phyloP scores from a whole-genome alignment of 2,888 invertebrate genomes.

The Apodemia duryi region DNA sequence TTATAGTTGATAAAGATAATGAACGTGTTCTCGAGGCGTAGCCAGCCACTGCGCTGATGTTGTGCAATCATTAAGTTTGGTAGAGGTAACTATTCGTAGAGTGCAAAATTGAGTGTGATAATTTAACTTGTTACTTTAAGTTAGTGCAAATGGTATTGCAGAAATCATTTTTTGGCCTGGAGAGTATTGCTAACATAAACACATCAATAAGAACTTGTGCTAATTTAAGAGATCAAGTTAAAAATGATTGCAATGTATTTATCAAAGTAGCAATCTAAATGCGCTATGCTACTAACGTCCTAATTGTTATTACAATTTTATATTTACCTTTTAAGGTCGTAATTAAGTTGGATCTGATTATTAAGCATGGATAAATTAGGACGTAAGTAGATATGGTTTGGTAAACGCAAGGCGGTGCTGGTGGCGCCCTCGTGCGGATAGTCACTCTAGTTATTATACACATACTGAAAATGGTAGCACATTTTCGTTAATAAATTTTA shows the following conservation, averaged over 20 bases:
- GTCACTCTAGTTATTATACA: conserved; percentile 71
- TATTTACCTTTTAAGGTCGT: background rate
- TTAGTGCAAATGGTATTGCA: background rate
- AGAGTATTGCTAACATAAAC: background rate
- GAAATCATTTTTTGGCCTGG: background rate
- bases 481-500: conserved; percentile 71
- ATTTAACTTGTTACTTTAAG: background rate
- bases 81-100: conserved; percentile 38
- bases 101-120: conserved; percentile 9
- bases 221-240: background rate
- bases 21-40: conserved; percentile 44
- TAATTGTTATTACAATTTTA: conserved; percentile 3
- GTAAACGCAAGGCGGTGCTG: conserved; percentile 26
- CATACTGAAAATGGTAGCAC: conserved; percentile 73
- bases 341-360: conserved; percentile 1
- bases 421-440: conserved; percentile 45
- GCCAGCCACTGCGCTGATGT: conserved; percentile 40
- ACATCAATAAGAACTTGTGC: background rate
- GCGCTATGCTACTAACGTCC: conserved; percentile 6
- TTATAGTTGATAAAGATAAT: conserved; percentile 46
- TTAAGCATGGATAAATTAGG: background rate
- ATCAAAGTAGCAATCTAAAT: background rate
- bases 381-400: background rate
- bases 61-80: conserved; percentile 57
- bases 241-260: conserved; percentile 10